phyloP scores from a whole-genome alignment of 2,888 invertebrate genomes.

The Oligia fasciuncula region DNA sequence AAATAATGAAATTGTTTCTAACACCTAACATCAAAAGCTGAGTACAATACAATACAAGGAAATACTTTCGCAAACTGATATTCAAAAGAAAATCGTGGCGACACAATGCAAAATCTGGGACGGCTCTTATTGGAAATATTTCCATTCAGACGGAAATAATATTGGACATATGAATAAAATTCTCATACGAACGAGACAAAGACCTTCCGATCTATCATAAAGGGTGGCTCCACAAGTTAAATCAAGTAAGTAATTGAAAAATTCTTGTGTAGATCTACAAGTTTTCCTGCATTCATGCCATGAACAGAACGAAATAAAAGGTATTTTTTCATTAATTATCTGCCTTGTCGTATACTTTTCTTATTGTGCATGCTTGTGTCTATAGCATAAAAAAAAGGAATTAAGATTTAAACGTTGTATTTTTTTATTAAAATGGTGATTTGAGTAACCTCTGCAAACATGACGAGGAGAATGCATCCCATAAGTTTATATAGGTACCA shows the following conservation, averaged over 20 bases:
- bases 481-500: background rate
- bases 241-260: constrained; percentile 78
- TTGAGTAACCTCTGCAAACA: background rate
- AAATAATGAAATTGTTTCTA: constrained; percentile 65
- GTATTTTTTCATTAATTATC: background rate
- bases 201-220: constrained; percentile 69
- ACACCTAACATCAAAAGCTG: constrained; percentile 55
- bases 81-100: constrained; percentile 71
- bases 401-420: background rate
- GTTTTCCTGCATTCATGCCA: background rate
- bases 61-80: constrained; percentile 68
- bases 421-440: too few species aligned
- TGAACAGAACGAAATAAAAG: background rate
- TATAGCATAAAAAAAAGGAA: background rate
- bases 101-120: constrained; percentile 74
- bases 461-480: background rate
- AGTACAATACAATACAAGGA: constrained; percentile 55
- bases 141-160: constrained; percentile 83
- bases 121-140: constrained; percentile 85
- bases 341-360: background rate
- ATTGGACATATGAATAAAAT: constrained; percentile 83
- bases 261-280: constrained; percentile 54
- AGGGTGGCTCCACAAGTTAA: constrained; percentile 67
- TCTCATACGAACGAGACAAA: constrained; percentile 78
- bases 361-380: background rate